Conservation (phyloP, 2,888 invertebrate species). For the Epinotia demarniana region DNA sequence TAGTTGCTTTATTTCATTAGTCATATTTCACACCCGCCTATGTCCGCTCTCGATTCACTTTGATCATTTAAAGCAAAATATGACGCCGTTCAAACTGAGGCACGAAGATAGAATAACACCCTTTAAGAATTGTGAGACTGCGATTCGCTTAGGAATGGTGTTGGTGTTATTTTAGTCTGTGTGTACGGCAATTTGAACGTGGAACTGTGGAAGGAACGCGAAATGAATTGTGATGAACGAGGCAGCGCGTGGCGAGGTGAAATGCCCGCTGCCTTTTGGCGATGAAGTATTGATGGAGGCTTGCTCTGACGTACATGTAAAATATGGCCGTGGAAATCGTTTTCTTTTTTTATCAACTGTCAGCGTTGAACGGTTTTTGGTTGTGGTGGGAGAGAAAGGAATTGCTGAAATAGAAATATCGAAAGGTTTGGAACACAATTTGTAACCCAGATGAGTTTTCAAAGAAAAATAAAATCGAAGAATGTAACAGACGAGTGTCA, state of each 20-base stretch:
- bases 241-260: constrained; percentile 49
- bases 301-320: constrained; percentile 51
- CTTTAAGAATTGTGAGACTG: constrained; percentile 9
- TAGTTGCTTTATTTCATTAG: constrained; percentile 51
- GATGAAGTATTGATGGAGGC: constrained; percentile 53
- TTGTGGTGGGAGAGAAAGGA: constrained; percentile 26
- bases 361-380: constrained; percentile 38
- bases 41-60: constrained; percentile 46
- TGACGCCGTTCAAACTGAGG: constrained; percentile 26
- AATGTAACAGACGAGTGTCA: too few species aligned
- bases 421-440: neutral
- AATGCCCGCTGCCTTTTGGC: constrained; percentile 53
- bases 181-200: constrained; percentile 48
- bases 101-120: neutral
- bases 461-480: too few species aligned
- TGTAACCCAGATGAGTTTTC: neutral
- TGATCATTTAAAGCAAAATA: constrained; percentile 43
- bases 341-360: constrained; percentile 46
- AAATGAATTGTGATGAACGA: constrained; percentile 56
- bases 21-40: constrained; percentile 52
- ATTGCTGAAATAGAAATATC: constrained; percentile 8
- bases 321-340: constrained; percentile 46
- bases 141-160: neutral
- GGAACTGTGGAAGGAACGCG: constrained; percentile 50
- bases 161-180: constrained; percentile 39